Conservation (phyloP, 2,797 vertebrate species). For the Podargus strigoides region DNA sequence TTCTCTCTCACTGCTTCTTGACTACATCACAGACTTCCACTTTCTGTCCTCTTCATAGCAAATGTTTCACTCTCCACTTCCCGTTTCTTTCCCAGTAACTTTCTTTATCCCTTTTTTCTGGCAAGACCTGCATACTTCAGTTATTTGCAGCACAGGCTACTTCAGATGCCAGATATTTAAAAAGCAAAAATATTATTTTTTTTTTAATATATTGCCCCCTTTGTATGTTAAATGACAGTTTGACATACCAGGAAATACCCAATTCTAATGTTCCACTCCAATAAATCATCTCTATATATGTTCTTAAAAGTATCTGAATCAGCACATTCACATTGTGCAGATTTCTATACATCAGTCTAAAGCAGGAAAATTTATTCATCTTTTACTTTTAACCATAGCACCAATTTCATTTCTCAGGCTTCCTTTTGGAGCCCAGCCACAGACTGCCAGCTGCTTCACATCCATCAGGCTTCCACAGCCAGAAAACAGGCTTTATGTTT, state of each 20-base stretch:
- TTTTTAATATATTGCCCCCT: neutral
- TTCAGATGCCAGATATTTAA: neutral
- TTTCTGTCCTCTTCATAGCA: neutral
- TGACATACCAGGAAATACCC: conserved; percentile 58
- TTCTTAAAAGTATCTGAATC: conserved; percentile 65
- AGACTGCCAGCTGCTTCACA: conserved; percentile 72
- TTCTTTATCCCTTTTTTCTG: neutral
- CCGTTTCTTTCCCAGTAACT: neutral
- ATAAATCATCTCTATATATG: conserved; percentile 55
- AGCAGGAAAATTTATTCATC: conserved; percentile 60
- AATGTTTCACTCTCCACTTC: neutral
- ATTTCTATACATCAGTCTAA: conserved; percentile 57
- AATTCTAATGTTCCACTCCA: conserved; percentile 50
- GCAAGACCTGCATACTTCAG: neutral
- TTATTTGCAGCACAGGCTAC: neutral
- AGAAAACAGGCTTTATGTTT: conserved; percentile 70
- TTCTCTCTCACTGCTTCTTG: neutral
- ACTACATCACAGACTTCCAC: neutral
- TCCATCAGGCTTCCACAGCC: conserved; percentile 66
- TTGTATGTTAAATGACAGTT: conserved; percentile 20
- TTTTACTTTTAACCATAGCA: conserved; percentile 68
- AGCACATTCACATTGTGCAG: conserved; percentile 61
- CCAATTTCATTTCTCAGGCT: conserved; percentile 64
- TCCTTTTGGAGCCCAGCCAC: conserved; percentile 54
- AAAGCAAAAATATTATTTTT: neutral